A percentile compares a stretch with the other conserved stretches of the same genome.
phyloP scores from a whole-genome alignment of 1,140 invertebrate species.

The Musca domestica region DNA sequence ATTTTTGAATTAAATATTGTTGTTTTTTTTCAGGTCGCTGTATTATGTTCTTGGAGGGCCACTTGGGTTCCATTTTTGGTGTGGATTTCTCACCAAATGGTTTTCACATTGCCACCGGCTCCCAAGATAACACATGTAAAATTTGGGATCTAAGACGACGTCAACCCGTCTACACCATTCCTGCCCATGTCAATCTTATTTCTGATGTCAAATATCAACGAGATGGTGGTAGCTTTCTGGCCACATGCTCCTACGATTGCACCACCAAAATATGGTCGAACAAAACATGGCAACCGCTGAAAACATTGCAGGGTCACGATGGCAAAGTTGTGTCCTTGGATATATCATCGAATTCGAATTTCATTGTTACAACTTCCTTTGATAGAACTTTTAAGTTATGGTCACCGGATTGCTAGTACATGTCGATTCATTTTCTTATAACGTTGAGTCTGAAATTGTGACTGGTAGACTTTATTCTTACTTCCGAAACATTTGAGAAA shows the following conservation, averaged over 20 bases:
- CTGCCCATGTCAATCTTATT: conserved; percentile 90
- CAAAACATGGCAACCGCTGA: conserved; percentile 92
- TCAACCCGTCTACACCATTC: conserved; percentile 88
- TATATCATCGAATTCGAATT: conserved; percentile 82
- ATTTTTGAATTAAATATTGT: neutral
- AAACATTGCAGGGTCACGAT: conserved; percentile 92
- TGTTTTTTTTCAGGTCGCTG: conserved; percentile 63
- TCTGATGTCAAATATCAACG: conserved; percentile 87
- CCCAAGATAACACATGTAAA: conserved; percentile 90
- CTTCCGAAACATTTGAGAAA: too few relatives aligned
- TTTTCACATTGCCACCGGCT: conserved; percentile 90
- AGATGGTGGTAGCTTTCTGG: conserved; percentile 76
- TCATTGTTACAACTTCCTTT: conserved; percentile 89
- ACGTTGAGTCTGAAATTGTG: neutral
- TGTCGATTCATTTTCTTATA: neutral
- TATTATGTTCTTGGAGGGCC: conserved; percentile 98
- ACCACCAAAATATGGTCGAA: conserved; percentile 93
- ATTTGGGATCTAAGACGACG: conserved; percentile 94
- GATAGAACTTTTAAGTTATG: conserved; percentile 98
- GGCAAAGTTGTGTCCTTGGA: conserved; percentile 93
- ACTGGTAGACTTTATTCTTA: too few relatives aligned
- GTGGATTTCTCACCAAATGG: conserved; percentile 92
- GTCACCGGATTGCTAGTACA: conserved; percentile 70
- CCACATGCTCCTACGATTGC: conserved; percentile 86
- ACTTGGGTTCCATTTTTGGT: conserved; percentile 86